A percentile compares a stretch with the other conserved stretches of the same genome.
Conservation (phyloP, 2,888 invertebrate genomes). For the Aleiodes leptofemur region DNA sequence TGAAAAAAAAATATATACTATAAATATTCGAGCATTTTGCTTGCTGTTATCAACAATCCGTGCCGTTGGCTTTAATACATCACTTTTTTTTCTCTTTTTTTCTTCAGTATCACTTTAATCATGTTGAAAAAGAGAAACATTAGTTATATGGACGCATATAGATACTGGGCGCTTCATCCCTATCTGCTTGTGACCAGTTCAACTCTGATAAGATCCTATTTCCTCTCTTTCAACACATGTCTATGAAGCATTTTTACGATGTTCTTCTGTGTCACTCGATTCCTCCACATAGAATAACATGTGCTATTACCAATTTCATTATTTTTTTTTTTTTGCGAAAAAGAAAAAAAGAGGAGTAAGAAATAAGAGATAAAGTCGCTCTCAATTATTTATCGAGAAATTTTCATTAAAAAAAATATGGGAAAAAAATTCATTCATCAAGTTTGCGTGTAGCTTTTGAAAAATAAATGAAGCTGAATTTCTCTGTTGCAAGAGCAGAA, state of each 20-base stretch:
- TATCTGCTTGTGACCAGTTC: slow-evolving; percentile 58
- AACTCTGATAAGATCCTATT: slow-evolving; percentile 55
- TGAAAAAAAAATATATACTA: background rate
- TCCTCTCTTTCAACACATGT: slow-evolving; percentile 36
- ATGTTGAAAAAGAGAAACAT: background rate
- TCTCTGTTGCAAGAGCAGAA: background rate
- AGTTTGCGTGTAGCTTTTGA: too few species aligned
- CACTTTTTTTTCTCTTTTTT: background rate
- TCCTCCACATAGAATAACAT: too few species aligned
- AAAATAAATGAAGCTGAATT: too few species aligned
- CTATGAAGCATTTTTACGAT: slow-evolving; percentile 3
- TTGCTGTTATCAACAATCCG: slow-evolving; percentile 14
- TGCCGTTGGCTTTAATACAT: slow-evolving; percentile 10
- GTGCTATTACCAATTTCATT: too few species aligned
- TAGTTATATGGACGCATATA: slow-evolving; percentile 12
- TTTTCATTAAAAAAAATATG: too few species aligned
- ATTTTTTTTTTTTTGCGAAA: too few species aligned
- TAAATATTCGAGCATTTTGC: background rate
- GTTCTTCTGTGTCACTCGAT: too few species aligned
- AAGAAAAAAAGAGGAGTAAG: too few species aligned
- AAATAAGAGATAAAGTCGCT: too few species aligned
- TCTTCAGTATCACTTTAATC: background rate
- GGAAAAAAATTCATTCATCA: too few species aligned
- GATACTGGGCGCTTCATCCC: slow-evolving; percentile 34
- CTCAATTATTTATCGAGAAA: too few species aligned